Percentiles rank a stretch among this genome's conserved stretches.
These are phyloP conservation scores for Lycaon pictus DNA, from an alignment of 2,113 vertebrate species.

Conservation along the genomic window DNA sequence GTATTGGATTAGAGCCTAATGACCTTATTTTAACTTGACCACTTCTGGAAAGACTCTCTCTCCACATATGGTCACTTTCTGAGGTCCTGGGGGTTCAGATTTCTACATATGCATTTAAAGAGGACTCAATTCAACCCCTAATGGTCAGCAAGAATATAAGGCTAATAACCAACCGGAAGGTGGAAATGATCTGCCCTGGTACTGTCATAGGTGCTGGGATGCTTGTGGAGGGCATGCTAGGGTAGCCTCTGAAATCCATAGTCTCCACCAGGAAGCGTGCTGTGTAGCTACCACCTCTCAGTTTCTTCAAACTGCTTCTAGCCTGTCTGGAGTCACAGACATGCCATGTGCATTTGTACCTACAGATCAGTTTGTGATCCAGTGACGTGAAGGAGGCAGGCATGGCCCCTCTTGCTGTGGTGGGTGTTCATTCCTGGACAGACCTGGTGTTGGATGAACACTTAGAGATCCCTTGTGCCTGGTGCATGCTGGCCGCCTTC, in stretches of 20 bases:
- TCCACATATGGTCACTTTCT: neutral
- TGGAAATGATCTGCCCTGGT: neutral
- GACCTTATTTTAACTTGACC: neutral
- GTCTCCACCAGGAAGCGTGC: neutral
- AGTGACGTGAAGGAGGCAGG: too few relatives aligned
- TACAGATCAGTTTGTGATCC: neutral
- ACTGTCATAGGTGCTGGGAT: neutral
- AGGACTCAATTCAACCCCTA: neutral
- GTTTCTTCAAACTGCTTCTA: neutral
- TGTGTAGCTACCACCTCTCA: neutral
- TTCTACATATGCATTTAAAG: neutral
- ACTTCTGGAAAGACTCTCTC: neutral
- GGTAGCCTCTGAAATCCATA: neutral
- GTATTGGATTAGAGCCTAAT: neutral
- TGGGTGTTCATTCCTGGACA: neutral
- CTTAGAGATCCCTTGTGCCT: neutral
- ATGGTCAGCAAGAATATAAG: neutral
- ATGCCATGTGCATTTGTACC: neutral
- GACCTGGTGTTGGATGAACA: neutral
- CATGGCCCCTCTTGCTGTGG: neutral
- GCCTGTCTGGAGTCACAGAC: neutral
- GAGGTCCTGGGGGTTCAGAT: neutral
- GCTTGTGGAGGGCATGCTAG: neutral
- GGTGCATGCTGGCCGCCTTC: neutral
- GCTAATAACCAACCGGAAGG: neutral